Conservation (phyloP, 1,140 invertebrate species). For the Trypoxylus dichotomus region DNA sequence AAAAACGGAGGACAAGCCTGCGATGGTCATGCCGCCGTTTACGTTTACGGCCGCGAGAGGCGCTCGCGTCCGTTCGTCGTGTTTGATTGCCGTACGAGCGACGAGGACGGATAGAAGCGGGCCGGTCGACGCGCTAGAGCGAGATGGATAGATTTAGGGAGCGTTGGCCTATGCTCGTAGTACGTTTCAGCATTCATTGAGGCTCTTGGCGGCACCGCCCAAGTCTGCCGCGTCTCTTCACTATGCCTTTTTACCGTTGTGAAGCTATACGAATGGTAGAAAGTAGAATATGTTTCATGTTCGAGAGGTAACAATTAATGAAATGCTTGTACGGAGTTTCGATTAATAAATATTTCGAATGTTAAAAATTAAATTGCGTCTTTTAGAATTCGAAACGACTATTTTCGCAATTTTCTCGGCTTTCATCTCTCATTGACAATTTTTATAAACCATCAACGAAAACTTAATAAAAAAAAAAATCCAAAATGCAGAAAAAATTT, state of each 20-base stretch:
- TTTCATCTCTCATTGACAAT: no score
- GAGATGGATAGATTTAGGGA: conserved; percentile 8
- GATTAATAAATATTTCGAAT: background rate
- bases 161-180: conserved; percentile 27
- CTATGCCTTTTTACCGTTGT: conserved; percentile 3
- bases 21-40: background rate
- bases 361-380: background rate
- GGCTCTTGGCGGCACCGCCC: conserved; percentile 20
- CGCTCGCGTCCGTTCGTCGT: background rate
- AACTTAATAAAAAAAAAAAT: no score
- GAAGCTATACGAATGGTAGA: background rate
- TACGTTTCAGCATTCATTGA: conserved; percentile 28
- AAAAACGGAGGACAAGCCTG: background rate
- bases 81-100: background rate
- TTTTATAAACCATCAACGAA: no score
- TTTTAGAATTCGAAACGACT: background rate
- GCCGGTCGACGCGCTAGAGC: background rate
- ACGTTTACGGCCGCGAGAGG: conserved; percentile 20
- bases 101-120: background rate
- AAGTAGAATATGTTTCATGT: background rate
- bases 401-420: background rate
- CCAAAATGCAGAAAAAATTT: no score
- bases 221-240: conserved; percentile 23
- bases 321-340: background rate
- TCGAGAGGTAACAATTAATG: background rate